Evolutionary conservation across 2,888 invertebrate species (phyloP).

Genomic region (Sisyra terminalis): DNA sequence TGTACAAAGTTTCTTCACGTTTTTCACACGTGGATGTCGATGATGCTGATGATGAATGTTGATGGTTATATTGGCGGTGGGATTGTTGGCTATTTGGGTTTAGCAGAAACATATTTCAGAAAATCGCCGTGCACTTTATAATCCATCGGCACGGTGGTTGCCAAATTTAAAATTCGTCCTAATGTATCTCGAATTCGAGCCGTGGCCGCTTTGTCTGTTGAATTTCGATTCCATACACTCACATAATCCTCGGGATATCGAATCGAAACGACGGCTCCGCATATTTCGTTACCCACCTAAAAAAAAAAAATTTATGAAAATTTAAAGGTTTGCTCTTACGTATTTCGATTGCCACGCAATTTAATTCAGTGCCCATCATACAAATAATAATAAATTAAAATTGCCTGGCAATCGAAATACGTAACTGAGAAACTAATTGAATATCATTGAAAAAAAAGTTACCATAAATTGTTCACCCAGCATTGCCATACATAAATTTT

Average conservation of each 20-base stretch:
- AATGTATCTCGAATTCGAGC: constrained; percentile 88
- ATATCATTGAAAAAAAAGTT: constrained; percentile 8
- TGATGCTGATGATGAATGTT: too few species aligned
- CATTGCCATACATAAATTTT: constrained; percentile 96
- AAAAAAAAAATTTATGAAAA: constrained; percentile 10
- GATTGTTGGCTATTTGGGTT: too few species aligned
- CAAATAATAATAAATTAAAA: constrained; percentile 2
- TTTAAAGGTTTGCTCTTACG: too few species aligned
- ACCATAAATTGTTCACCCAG: constrained; percentile 96
- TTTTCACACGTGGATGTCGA: too few species aligned
- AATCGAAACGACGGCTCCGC: constrained; percentile 92
- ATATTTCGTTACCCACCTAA: constrained; percentile 82
- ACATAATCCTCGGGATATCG: constrained; percentile 92
- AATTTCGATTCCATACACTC: constrained; percentile 94
- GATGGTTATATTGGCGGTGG: too few species aligned
- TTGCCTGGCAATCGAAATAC: too few species aligned
- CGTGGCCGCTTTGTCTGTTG: constrained; percentile 75
- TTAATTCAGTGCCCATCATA: too few species aligned
- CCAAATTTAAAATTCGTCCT: constrained; percentile 87
- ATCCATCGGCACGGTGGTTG: constrained; percentile 82
- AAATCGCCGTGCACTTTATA: constrained; percentile 77
- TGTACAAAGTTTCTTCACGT: too few species aligned
- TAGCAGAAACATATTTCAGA: constrained; percentile 35
- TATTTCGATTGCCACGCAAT: too few species aligned
- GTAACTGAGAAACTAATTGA: not conserved